Evolutionary conservation across 2,113 vertebrate species (phyloP).

Genomic region (Syngnathus scovelli): DNA sequence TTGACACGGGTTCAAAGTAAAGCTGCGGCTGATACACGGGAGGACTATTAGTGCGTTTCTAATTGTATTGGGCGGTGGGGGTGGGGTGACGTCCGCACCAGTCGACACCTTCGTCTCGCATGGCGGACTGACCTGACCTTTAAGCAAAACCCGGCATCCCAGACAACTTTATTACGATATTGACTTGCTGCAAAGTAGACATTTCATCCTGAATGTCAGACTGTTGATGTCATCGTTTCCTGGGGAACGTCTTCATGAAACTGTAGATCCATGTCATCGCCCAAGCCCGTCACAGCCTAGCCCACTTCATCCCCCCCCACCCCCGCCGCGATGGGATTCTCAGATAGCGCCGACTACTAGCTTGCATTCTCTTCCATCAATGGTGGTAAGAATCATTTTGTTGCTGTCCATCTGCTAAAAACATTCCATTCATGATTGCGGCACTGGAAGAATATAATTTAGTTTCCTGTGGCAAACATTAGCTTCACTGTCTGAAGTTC

Average conservation of each 20-base stretch:
- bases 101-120: conserved; percentile 23
- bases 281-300: conserved; percentile 10
- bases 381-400: conserved; percentile 42
- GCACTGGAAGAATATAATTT: not conserved
- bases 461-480: not conserved
- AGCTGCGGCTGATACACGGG: not conserved
- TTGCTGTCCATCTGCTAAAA: not conserved
- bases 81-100: not conserved
- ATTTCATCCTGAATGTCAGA: conserved; percentile 59
- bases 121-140: conserved; percentile 49
- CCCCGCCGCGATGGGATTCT: conserved; percentile 40
- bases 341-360: conserved; percentile 37
- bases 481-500: too few species aligned
- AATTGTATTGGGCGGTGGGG: too few species aligned
- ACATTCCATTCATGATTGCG: not conserved
- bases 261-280: conserved; percentile 48
- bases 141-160: conserved; percentile 49
- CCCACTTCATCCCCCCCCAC: conserved; percentile 9
- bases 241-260: conserved; percentile 48
- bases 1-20: conserved; percentile 21
- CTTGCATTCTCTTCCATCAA: conserved; percentile 33
- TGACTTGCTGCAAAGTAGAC: conserved; percentile 48
- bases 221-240: conserved; percentile 46
- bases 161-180: conserved; percentile 61
- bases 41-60: conserved; percentile 16